phyloP scores from a whole-genome alignment of 2,888 invertebrate genomes.

The Entomobrya multifasciata region DNA sequence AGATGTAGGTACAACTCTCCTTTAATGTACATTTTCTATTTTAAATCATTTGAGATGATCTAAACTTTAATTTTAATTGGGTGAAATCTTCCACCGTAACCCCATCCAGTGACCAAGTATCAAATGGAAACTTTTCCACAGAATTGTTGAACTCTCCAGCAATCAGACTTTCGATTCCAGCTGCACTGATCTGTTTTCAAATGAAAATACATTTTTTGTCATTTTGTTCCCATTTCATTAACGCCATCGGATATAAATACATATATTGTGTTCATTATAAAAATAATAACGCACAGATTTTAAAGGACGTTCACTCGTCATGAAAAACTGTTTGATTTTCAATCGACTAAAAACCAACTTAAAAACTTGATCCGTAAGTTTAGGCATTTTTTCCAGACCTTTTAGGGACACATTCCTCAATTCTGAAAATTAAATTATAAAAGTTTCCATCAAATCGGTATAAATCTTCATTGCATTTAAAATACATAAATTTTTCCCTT shows the following conservation, averaged over 20 bases:
- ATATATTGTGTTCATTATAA: no score
- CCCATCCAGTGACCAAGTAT: not conserved
- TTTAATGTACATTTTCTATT: no score
- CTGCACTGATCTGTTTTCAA: not conserved
- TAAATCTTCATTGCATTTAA: no score
- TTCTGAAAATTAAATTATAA: not conserved
- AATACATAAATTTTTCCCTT: not conserved
- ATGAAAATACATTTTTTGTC: not conserved
- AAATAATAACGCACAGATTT: not conserved
- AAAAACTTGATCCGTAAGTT: not conserved
- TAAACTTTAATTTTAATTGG: no score
- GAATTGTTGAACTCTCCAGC: not conserved
- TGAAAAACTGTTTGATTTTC: not conserved
- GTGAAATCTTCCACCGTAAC: not conserved
- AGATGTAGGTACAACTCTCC: no score
- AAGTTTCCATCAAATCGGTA: no score
- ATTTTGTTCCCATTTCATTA: no score
- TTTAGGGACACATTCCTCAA: not conserved
- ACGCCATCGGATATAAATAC: no score
- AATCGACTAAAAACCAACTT: not conserved
- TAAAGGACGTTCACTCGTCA: not conserved
- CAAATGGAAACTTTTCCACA: not conserved
- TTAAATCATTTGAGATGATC: no score
- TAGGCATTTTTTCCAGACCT: not conserved
- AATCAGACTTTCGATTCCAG: not conserved